Evolutionary conservation across 1,140 invertebrate species (phyloP).

Genomic region (Scaptomyza pallida): DNA sequence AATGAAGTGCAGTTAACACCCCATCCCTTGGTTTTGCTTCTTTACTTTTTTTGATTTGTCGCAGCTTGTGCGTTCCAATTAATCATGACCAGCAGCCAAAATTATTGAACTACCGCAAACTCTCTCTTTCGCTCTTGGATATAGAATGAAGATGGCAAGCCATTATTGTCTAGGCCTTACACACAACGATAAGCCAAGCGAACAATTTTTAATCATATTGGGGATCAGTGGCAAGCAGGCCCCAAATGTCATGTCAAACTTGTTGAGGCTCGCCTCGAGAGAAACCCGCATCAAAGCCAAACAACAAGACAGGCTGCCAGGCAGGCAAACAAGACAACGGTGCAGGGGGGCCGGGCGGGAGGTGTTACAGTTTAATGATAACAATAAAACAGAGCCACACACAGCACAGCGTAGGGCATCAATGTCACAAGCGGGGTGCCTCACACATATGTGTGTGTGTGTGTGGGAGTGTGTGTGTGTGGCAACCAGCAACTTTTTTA

Average conservation of each 20-base stretch:
- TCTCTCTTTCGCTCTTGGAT: no score
- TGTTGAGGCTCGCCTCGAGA: constrained; percentile 56
- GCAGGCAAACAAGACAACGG: constrained; percentile 52
- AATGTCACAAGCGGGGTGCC: constrained; percentile 64
- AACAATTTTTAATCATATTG: constrained; percentile 79
- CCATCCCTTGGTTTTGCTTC: constrained; percentile 43
- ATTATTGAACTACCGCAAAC: constrained; percentile 16
- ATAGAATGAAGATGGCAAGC: constrained; percentile 11
- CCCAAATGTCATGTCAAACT: constrained; percentile 65
- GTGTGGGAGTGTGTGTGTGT: constrained; percentile 26
- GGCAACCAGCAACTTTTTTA: constrained; percentile 69
- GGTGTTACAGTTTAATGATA: constrained; percentile 78
- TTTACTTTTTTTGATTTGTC: constrained; percentile 69
- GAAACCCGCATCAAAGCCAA: constrained; percentile 56
- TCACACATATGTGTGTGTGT: constrained; percentile 11
- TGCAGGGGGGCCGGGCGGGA: constrained; percentile 44
- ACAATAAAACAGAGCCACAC: constrained; percentile 73
- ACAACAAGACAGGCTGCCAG: background rate
- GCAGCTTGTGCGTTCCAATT: constrained; percentile 63
- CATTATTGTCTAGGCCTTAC: constrained; percentile 44
- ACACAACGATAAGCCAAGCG: constrained; percentile 60
- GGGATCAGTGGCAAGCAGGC: constrained; percentile 46
- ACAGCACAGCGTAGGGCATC: constrained; percentile 58
- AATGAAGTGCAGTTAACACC: constrained; percentile 81
- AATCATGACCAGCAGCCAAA: constrained; percentile 56